Evolutionary conservation across 2,113 vertebrate species (phyloP).

Genomic region (Platycercus adscitus): DNA sequence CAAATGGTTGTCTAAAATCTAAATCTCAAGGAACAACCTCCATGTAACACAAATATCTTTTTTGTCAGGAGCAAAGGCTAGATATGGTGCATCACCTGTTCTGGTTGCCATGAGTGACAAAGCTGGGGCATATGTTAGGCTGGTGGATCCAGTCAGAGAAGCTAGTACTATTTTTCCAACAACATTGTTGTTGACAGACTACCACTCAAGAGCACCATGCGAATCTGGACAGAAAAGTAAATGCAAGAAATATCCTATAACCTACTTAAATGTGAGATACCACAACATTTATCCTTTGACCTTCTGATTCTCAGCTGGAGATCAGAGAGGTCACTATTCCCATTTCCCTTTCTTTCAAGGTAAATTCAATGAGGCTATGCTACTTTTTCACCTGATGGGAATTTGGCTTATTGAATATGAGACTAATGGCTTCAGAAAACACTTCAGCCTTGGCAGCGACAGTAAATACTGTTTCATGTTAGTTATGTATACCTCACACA

Average conservation of each 20-base stretch:
- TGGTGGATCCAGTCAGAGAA: background rate
- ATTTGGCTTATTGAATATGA: background rate
- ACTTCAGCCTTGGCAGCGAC: slow-evolving; percentile 1
- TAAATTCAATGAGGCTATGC: background rate
- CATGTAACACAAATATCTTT: background rate
- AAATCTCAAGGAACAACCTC: background rate
- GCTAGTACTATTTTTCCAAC: background rate
- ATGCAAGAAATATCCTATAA: background rate
- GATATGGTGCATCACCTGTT: background rate
- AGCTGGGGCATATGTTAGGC: background rate
- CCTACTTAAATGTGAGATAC: background rate
- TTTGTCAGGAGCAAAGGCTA: background rate
- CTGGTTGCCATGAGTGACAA: background rate
- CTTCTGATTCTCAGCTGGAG: background rate
- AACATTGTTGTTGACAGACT: background rate
- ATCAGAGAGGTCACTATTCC: background rate
- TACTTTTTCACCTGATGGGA: slow-evolving; percentile 16
- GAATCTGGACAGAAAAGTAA: background rate
- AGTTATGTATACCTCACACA: slow-evolving; percentile 54
- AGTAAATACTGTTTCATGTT: slow-evolving; percentile 28
- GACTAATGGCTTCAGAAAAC: slow-evolving; percentile 37
- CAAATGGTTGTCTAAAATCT: background rate
- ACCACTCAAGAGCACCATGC: background rate
- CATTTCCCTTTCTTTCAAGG: background rate
- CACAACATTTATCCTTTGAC: background rate